Percentiles rank a stretch among this genome's conserved stretches.
Conservation (phyloP, 2,113 vertebrate genomes). For the Herpailurus yagouaroundi region DNA sequence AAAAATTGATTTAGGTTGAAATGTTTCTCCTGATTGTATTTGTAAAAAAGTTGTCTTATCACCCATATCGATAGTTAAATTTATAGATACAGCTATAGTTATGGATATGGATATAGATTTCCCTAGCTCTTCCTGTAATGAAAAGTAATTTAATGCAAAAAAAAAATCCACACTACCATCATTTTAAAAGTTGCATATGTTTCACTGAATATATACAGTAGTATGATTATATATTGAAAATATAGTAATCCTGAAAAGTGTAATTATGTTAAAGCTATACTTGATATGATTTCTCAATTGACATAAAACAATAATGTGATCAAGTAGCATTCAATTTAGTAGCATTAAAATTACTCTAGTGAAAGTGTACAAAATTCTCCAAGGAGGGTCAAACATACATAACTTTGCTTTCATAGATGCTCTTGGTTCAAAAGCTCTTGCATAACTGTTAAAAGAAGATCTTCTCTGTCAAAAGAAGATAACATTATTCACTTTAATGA, state of each 20-base stretch:
- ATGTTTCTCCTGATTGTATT: background rate
- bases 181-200: background rate
- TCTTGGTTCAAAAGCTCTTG: background rate
- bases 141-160: background rate
- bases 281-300: background rate
- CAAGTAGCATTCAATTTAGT: background rate
- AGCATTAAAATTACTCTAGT: background rate
- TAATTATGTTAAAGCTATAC: background rate
- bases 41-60: background rate
- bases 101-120: background rate
- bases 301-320: background rate
- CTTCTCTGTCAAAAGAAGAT: background rate
- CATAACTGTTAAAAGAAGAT: background rate
- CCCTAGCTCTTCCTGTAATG: background rate
- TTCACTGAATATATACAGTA: background rate
- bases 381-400: background rate
- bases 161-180: background rate
- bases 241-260: background rate
- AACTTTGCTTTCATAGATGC: background rate
- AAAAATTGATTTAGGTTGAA: background rate
- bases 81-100: background rate
- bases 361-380: background rate
- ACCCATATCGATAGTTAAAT: background rate
- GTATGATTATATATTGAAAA: background rate
- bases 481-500: background rate